Evolutionary conservation across 2,797 vertebrate species (phyloP).

Genomic region (Geotria australis): DNA sequence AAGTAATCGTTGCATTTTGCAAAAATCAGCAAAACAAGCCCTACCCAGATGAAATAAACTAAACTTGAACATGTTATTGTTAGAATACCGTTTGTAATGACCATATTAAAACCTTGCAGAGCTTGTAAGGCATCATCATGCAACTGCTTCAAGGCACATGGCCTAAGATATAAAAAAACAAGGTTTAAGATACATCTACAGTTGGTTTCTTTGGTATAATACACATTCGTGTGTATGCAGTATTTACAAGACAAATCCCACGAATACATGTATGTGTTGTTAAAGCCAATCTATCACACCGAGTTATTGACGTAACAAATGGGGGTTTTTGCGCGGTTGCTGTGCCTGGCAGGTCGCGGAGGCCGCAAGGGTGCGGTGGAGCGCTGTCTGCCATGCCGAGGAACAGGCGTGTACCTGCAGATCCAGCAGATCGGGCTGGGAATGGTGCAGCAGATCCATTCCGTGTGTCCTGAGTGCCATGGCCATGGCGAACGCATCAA

Average conservation of each 20-base stretch:
- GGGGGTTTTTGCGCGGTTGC: background rate
- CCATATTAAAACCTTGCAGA: too few relatives aligned
- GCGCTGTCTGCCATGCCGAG: conserved; percentile 65
- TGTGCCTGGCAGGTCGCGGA: conserved; percentile 25
- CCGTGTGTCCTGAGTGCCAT: conserved; percentile 61
- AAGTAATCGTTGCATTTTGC: background rate
- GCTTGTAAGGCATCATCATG: too few relatives aligned
- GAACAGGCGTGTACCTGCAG: conserved; percentile 46
- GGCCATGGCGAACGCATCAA: conserved; percentile 67
- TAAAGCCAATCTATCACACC: background rate
- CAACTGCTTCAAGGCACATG: too few relatives aligned
- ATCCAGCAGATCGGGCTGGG: conserved; percentile 79
- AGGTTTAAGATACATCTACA: background rate
- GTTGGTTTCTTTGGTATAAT: background rate
- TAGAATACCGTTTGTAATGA: too few relatives aligned
- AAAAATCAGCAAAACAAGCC: too few relatives aligned
- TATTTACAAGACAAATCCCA: background rate
- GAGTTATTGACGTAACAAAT: background rate
- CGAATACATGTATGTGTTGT: background rate
- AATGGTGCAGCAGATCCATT: conserved; percentile 90
- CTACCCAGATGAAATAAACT: too few relatives aligned
- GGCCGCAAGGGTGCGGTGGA: conserved; percentile 66
- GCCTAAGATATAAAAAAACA: background rate
- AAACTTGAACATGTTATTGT: too few relatives aligned
- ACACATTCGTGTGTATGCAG: background rate